Base-by-base conservation (phyloP, 1,140 invertebrate genomes). In the Magallana angulata region DNA sequence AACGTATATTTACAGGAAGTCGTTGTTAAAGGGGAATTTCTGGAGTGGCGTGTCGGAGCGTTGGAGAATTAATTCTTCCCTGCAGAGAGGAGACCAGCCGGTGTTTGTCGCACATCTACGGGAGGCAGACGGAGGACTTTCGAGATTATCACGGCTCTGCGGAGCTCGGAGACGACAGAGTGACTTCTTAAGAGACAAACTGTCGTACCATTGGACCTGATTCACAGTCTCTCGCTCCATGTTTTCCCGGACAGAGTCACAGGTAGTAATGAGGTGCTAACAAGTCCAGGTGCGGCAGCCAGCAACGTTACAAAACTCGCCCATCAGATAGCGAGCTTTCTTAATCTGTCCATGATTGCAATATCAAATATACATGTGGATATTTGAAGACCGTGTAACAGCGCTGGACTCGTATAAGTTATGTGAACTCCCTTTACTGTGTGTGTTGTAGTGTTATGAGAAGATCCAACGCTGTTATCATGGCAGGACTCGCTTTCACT, bases 401-500 rank as follows among this genome's bases (percentile, higher is more conserved):
- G 36, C 24, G 18, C 36, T 36, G 24, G 24, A 36, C 11, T 5
- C 12, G 24, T 30, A 14, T 11, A 30, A 30, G 24, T 18, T 30
- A 76, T 76, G 68, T 30, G 18, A 30, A 36, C 5, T 30, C 7
- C 68, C 7, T 18, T 12, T 30, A 30, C 8, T 57, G 68, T 12
- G 68, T 76, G 68, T 57, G 12, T 62, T 16, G 9, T 14, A 30
- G 71, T 88, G 87, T 85, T 87, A 93, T 91, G 90, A 92, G 91
- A 91, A 90, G 86, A 87, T 83, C 86, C 16, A 87, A 89, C 16
- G 85, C 90, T 58, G 64, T 91, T 36, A 89, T 92, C 62, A 94
- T 94, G 94, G 90, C 91, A 62, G 93, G 94, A 58, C 90, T 94
- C 56, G 92, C 91, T 62, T 94, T 94, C 86, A 92, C 91, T 16